Conservation (phyloP, 2,888 invertebrate species). For the Orthosia gothica region DNA sequence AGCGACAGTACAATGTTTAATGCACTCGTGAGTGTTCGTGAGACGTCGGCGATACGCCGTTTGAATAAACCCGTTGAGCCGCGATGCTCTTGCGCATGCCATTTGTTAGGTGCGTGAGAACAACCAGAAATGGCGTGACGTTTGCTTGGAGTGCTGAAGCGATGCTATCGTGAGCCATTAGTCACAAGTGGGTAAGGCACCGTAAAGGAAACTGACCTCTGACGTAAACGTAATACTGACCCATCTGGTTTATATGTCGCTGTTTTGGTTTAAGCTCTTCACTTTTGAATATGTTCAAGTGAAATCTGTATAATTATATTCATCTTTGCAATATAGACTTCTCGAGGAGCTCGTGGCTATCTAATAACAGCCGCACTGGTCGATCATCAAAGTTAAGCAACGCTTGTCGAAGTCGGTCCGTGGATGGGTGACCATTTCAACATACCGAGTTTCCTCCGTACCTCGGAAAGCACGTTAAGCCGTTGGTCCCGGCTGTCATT, state of each 20-base stretch:
- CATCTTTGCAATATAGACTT: background rate
- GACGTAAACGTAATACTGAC: conserved; percentile 33
- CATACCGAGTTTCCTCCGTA: too few relatives aligned
- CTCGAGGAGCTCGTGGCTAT: too few relatives aligned
- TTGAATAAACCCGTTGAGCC: conserved; percentile 63
- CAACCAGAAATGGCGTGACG: conserved; percentile 56
- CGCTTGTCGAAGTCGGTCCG: too few relatives aligned
- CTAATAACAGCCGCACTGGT: too few relatives aligned
- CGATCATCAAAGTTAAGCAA: too few relatives aligned
- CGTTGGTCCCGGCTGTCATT: too few relatives aligned
- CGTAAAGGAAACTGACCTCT: conserved; percentile 55
- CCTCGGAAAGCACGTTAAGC: too few relatives aligned
- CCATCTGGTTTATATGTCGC: conserved; percentile 23
- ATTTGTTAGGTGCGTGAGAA: conserved; percentile 66
- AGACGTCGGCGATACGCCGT: conserved; percentile 60
- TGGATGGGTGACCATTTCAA: too few relatives aligned
- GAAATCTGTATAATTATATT: background rate
- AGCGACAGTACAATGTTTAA: conserved; percentile 60
- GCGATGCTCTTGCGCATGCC: conserved; percentile 57
- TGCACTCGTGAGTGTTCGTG: conserved; percentile 61
- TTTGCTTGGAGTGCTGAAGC: conserved; percentile 44
- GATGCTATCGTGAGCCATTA: conserved; percentile 58
- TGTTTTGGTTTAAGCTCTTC: conserved; percentile 8
- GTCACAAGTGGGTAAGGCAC: conserved; percentile 45
- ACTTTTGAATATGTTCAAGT: conserved; percentile 12